Evolutionary conservation across 2,113 vertebrate genomes (phyloP), one percentile per base, ranked within the genome.

Genomic region (Brienomyrus longianalis): DNA sequence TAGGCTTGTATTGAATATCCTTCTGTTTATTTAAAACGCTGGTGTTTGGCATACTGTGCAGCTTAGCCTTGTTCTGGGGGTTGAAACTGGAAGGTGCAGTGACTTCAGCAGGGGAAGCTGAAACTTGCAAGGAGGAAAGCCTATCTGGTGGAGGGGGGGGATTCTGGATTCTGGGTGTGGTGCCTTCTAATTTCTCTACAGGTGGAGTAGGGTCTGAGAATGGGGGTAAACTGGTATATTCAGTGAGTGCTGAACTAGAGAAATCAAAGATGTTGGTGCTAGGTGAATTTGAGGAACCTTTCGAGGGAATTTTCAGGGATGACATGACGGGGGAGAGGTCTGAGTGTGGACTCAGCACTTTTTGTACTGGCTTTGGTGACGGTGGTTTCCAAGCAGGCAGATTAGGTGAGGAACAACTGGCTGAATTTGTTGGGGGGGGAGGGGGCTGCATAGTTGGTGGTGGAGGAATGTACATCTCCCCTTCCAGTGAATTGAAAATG

Each of bases 401-500:
- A 62, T 93, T 87, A 62, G 86, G 31, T 52, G 52, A 90, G 52
- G 94, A 88, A 88, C 95, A 95, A 89, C 93, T 54, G 92, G 39
- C 92, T 35, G n/a, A 93, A 94, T 43, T 27, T 56, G n/a, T 56
- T 23, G 94, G 92, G 39, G 96, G 96, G 15, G 94, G 87, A 0
- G 94, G 94, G 5, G 95, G 94, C 62, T 94, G 94, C 1, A 95
- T 91, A 15, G 91, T 87, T 2, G 91, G 91, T 54, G 95, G 96
- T 10, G 94, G 95, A 35, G 96, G 96, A 91, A 97, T 95, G 83
- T 94, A 90, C 86, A 95, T 93, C 1, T 95, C 95, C 35, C 96
- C 96, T 7, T 96, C 95, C 85, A 91, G 86, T 1, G 93, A 93
- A 15, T 95, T 93, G 19, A 92, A 90, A 39, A 94, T 62, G 50